Base-by-base conservation (phyloP, 1,140 invertebrate species). In the Steinernema feltiae region DNA sequence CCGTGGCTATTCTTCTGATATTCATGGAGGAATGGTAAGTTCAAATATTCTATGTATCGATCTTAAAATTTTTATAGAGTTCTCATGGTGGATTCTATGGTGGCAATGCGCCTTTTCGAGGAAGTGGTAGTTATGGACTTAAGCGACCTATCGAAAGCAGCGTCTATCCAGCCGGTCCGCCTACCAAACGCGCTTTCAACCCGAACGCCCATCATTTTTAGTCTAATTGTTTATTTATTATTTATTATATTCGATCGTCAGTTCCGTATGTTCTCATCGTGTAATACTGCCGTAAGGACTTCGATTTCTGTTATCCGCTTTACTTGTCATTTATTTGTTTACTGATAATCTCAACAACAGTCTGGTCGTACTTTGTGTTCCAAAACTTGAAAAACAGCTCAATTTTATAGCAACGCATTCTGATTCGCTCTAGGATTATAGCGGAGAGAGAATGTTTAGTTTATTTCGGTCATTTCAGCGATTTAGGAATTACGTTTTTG, bases 111-210 rank as follows among this genome's bases (percentile, higher is more conserved):
- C 29, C 74, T 3, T 18, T 18, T n/a, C 30, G 29, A 75, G 18
- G 69, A 30, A 1, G 73, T 18, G 74, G 81, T 30, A 31, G 75
- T n/a, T 75, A 83, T 1, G 48, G 73, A 2, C 32, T 63, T 27
- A 80, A 82, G 75, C 35, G 78, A 41, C 72, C 76, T 17, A 79
- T 74, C 27, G 78, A 79, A 32, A 72, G 63, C 35, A 63, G 41
- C 24, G 81, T 76, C 18, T 85, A 85, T n/a, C 83, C 83, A 15
- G 83, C 83, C 17, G 78, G 83, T 17, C 86, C 86, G 46, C 79
- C 83, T 29, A 82, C 81, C 32, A 53, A 71, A 21, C 70, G 74
- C 30, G 78, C 80, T 29, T 81, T 73, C 72, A 78, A 75, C 1
- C 63, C 77, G 18, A 77, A 80, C 32, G 75, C 77, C 70, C 76